phyloP scores from a whole-genome alignment of 2,113 vertebrate genomes.

The Actinemys pallida region DNA sequence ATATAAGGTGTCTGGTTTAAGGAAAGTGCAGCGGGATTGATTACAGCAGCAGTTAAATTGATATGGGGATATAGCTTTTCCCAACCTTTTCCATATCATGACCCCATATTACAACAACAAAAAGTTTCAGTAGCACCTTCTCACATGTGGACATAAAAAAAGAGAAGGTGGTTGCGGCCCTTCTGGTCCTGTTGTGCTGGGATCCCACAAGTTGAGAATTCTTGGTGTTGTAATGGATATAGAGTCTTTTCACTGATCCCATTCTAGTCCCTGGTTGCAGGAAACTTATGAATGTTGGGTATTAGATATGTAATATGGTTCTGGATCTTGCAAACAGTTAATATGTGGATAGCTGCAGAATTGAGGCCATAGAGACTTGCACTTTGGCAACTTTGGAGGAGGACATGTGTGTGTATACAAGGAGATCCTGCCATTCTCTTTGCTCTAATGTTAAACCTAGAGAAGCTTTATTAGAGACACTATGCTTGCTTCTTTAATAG shows the following conservation, averaged over 20 bases:
- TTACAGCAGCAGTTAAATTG: not conserved
- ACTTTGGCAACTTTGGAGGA: not conserved
- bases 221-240: accelerated
- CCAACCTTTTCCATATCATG: not conserved
- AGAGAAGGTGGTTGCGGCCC: not conserved
- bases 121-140: not conserved
- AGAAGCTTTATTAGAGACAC: not conserved
- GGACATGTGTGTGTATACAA: accelerated
- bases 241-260: not conserved
- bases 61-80: not conserved
- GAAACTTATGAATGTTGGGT: not conserved
- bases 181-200: not conserved
- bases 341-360: not conserved
- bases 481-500: not conserved
- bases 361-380: not conserved
- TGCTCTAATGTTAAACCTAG: not conserved
- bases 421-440: not conserved
- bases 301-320: not conserved
- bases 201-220: not conserved
- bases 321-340: not conserved
- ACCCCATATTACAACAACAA: not conserved
- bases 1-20: not conserved
- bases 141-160: accelerated
- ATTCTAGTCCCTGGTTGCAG: not conserved
- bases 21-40: not conserved